Evolutionary conservation across 2,113 vertebrate genomes (phyloP).

Genomic region (Cacatua alba): DNA sequence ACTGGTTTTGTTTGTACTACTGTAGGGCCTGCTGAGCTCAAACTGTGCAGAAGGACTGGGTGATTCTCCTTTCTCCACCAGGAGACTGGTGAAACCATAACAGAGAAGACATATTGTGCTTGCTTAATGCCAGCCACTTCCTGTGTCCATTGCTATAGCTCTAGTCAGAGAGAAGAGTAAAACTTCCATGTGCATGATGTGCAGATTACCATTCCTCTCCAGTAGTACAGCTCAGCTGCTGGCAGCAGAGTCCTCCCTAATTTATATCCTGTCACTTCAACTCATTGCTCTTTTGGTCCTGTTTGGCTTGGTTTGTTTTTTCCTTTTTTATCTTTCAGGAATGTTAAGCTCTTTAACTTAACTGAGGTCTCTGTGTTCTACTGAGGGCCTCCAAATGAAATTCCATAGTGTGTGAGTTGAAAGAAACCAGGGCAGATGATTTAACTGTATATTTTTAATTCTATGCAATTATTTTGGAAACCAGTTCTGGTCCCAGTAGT

Average conservation of each 20-base stretch:
- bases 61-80: background rate
- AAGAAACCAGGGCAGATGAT: background rate
- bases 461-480: background rate
- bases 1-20: background rate
- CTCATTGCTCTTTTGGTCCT: background rate
- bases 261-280: background rate
- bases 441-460: background rate
- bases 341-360: background rate
- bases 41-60: background rate
- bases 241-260: background rate
- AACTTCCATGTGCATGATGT: background rate
- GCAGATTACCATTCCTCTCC: background rate
- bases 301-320: background rate
- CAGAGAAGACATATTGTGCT: background rate
- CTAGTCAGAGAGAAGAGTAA: background rate
- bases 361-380: background rate
- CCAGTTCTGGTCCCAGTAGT: background rate
- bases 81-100: background rate
- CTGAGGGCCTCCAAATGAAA: background rate
- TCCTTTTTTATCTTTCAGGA: background rate
- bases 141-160: background rate
- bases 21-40: background rate
- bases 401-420: background rate
- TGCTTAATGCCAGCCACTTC: background rate
- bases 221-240: background rate